Evolutionary conservation across 2,113 vertebrate genomes (phyloP), one percentile per base, ranked within the genome.

Genomic region (Spilogale gracilis): DNA sequence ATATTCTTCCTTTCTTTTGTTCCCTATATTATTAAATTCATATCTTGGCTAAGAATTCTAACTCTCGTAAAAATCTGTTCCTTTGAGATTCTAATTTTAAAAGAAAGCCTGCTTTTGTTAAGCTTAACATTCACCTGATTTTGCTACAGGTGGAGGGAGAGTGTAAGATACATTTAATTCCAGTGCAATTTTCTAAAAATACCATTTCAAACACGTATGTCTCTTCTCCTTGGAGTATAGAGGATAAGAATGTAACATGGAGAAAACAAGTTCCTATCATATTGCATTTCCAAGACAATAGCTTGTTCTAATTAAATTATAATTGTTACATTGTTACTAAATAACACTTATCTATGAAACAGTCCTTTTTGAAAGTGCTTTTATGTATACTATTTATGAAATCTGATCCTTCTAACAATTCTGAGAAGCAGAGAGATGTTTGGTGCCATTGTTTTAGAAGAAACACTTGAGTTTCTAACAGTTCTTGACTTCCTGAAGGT

Each of bases 41-140:
- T 96, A 83, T 91, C 87, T 96, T 93, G 78, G 56, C 71, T 97
- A 92, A 96, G 92, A 95, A 96, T 79, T 67, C 38, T 65, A 85
- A 88, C 56, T 80, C 79, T 88, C 90, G 50, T 96, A 86, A 92
- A 94, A 97, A 58, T 60, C 73, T 67, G 76, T 79, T 88, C 91
- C 79, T 93, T 93, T n/a, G 92, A 97, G 90, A 96, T 91, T 97
- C 87, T 95, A 90, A 96, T 94, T 97, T 96, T 94, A 69, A 92
- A 81, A 87, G 74, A 88, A 96, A 96, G 50, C 50, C 71, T 85
- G 63, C 92, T 95, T 96, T 95, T 79, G 80, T 86, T 87, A 82
- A 97, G 48, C 54, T 69, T 89, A 56, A 32, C 16, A n/a, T 81
- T 88, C 74, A 86, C 54, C 32, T 54, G 9, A 11, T 43, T 81